These are phyloP conservation scores for Chrysolina americana DNA, from an alignment of 2,888 invertebrate genomes.

Conservation along the genomic window DNA sequence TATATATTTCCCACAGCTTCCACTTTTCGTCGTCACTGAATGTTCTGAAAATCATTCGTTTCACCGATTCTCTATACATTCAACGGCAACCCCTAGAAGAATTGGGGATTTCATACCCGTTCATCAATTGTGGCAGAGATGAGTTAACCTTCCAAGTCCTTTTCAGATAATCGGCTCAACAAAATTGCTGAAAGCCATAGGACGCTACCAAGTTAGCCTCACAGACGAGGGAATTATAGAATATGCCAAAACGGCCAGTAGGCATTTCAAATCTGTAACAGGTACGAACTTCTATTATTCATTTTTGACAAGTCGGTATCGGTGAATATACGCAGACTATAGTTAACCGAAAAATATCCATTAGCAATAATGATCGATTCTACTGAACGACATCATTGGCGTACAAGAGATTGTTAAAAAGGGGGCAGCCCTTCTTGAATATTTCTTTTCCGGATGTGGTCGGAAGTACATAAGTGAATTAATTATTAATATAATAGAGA, in stretches of 20 bases:
- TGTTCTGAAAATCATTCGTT: constrained; percentile 1
- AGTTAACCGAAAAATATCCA: constrained; percentile 9
- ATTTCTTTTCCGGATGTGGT: neutral
- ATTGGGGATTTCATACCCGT: neutral
- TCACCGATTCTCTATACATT: constrained; percentile 17
- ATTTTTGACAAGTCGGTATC: constrained; percentile 23
- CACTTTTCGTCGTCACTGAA: neutral
- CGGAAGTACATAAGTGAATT: neutral
- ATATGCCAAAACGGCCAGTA: constrained; percentile 70
- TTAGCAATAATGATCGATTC: constrained; percentile 17
- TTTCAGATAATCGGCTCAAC: constrained; percentile 63
- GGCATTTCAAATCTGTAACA: constrained; percentile 71
- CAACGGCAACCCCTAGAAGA: neutral
- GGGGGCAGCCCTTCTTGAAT: neutral
- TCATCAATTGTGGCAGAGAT: constrained; percentile 4
- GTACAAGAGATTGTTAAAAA: neutral
- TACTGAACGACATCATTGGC: neutral
- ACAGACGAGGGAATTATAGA: constrained; percentile 69
- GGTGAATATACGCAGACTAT: constrained; percentile 2
- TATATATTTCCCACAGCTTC: neutral
- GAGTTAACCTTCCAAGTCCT: constrained; percentile 29
- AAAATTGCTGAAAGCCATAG: constrained; percentile 61
- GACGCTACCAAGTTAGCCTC: constrained; percentile 57
- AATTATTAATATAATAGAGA: no score
- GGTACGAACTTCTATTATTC: constrained; percentile 66